Conservation (phyloP, 2,797 vertebrate species). For the Esox lucius region DNA sequence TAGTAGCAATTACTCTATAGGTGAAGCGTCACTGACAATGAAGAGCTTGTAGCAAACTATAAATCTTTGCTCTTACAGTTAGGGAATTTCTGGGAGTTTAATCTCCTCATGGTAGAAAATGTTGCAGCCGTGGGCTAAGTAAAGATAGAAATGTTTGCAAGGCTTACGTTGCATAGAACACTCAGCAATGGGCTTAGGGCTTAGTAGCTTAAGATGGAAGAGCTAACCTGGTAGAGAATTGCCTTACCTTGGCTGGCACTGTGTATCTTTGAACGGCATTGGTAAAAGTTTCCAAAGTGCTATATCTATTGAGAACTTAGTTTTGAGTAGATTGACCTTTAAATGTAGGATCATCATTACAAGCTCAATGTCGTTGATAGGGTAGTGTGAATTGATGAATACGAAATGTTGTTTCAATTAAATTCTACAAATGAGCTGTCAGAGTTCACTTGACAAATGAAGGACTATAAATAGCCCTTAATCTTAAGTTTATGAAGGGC, state of each 20-base stretch:
- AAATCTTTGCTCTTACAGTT: constrained; percentile 43
- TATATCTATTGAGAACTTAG: neutral
- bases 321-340: constrained; percentile 16
- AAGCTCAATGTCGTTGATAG: constrained; percentile 15
- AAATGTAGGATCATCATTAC: constrained; percentile 7
- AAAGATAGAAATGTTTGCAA: constrained; percentile 21
- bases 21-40: neutral
- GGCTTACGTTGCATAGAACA: neutral
- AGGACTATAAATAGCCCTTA: neutral
- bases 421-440: constrained; percentile 14
- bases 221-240: neutral
- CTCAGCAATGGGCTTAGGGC: neutral
- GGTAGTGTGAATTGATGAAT: constrained; percentile 21
- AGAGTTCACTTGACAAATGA: constrained; percentile 5
- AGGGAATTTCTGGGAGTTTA: constrained; percentile 12
- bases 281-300: neutral
- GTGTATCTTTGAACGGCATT: neutral
- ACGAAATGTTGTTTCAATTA: constrained; percentile 14
- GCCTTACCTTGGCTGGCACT: neutral
- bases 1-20: neutral
- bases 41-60: constrained; percentile 37
- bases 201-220: neutral
- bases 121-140: constrained; percentile 23
- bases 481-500: neutral
- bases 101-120: constrained; percentile 20